Percentiles rank a stretch among this genome's conserved stretches.
These are phyloP conservation scores for Mesopsocus fuscifrons DNA, from an alignment of 2,888 invertebrate species.

Conservation along the genomic window DNA sequence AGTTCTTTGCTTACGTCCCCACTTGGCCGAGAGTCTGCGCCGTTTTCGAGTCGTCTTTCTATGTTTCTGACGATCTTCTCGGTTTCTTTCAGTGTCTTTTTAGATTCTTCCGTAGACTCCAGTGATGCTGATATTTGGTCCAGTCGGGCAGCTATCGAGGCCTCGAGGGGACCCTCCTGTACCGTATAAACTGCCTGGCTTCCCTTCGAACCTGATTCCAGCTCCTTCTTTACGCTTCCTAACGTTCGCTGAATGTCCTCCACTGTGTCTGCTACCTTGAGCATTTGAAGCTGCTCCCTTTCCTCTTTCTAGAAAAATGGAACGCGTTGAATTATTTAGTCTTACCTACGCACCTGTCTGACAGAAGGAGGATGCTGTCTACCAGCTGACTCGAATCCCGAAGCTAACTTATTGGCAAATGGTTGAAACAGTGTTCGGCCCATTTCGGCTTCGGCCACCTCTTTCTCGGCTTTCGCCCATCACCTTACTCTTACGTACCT, in stretches of 20 bases:
- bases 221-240: slow-evolving; percentile 9
- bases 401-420: no score
- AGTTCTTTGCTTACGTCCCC: not conserved
- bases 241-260: slow-evolving; percentile 26
- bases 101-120: not conserved
- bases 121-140: not conserved
- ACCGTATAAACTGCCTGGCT: not conserved
- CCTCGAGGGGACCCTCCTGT: not conserved
- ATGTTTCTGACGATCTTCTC: slow-evolving; percentile 12
- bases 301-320: slow-evolving; percentile 39
- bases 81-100: not conserved
- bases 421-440: no score
- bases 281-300: slow-evolving; percentile 38
- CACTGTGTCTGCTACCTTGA: slow-evolving; percentile 39
- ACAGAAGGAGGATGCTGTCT: no score
- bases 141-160: not conserved
- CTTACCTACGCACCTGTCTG: no score
- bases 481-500: no score
- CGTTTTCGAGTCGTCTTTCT: not conserved
- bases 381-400: no score
- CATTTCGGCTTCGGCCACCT: no score
- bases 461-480: no score
- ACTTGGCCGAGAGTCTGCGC: not conserved
- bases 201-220: not conserved
- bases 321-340: no score